Base-by-base conservation (phyloP, 1,140 invertebrate genomes). In the Piezodorus guildinii region DNA sequence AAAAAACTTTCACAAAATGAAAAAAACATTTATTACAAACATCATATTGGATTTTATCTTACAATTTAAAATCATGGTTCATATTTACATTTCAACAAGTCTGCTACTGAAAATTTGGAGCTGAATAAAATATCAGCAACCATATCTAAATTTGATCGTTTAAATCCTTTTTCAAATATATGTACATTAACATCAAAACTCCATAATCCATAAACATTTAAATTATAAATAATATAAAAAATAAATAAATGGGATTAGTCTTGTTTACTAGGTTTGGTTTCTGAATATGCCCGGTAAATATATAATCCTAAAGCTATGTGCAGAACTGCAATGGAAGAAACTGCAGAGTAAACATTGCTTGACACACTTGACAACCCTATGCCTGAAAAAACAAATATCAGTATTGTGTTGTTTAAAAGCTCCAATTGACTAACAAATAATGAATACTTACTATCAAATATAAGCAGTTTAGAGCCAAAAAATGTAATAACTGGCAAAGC, bases 231-330 rank as follows among this genome's bases (percentile, higher is more conserved):
- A 51, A 51, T 21, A 21, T 6, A 21, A 52, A 25, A 52, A 9
- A 8, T 6, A 52, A 52, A 52, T 25, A 52, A 52, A 21, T 16
- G 15, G 6, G n/a, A 17, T 60, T 43, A 60, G 43, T 68, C 64
- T 75, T 76, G 25, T 68, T 17, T 63, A 64, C 59, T 51, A 65
- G 67, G 60, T 73, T 76, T 9, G 65, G 62, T 80, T n/a, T 81
- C 82, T 67, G 80, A 85, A 70, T 88, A 89, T 1, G 86, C 86
- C 69, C 78, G 80, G 68, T 85, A 87, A 71, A 90, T 88, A 70
- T 87, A 89, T 25, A 86, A 73, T n/a, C 83, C 87, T 44, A 89
- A 69, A 10, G 85, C 85, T 49, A 87, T 67, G 71, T 90, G 87
- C 45, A 90, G 73, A 15, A 85, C 80, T 2, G 87, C 67, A 10